These are phyloP conservation scores for Noctua comes DNA, from an alignment of 2,888 invertebrate genomes.

Conservation along the genomic window DNA sequence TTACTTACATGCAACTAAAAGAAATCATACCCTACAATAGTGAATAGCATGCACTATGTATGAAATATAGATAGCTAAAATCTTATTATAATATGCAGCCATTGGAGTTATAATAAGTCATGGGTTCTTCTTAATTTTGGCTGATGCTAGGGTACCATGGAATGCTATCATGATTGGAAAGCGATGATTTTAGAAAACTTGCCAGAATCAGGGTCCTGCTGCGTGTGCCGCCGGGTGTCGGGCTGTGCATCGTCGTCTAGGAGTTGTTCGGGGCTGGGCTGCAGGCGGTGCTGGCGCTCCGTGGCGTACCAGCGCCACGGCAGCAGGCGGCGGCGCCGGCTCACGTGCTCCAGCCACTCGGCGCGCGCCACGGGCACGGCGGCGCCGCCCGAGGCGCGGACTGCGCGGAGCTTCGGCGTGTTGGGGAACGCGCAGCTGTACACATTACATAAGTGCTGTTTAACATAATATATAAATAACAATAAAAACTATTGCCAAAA, in stretches of 20 bases:
- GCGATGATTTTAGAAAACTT: neutral
- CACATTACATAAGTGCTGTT: neutral
- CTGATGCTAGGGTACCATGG: neutral
- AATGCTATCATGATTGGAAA: too few relatives aligned
- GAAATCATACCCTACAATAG: neutral
- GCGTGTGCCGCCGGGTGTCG: neutral
- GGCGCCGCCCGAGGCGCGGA: constrained; percentile 74
- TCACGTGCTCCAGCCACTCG: constrained; percentile 94
- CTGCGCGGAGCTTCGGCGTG: constrained; percentile 94
- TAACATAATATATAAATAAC: neutral
- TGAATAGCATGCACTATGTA: neutral
- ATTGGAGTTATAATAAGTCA: neutral
- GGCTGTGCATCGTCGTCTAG: constrained; percentile 87
- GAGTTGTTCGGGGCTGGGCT: constrained; percentile 77
- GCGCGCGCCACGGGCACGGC: constrained; percentile 92
- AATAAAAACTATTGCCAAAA: neutral
- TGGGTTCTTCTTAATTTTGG: neutral
- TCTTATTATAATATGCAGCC: neutral
- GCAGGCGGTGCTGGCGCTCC: constrained; percentile 79
- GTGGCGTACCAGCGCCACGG: constrained; percentile 92
- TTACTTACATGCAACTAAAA: too few relatives aligned
- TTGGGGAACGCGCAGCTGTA: constrained; percentile 96
- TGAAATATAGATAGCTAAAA: too few relatives aligned
- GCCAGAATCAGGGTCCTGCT: constrained; percentile 17
- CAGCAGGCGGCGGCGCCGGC: constrained; percentile 90